Evolutionary conservation across 2,113 vertebrate species (phyloP).

Genomic region (Progne subis): DNA sequence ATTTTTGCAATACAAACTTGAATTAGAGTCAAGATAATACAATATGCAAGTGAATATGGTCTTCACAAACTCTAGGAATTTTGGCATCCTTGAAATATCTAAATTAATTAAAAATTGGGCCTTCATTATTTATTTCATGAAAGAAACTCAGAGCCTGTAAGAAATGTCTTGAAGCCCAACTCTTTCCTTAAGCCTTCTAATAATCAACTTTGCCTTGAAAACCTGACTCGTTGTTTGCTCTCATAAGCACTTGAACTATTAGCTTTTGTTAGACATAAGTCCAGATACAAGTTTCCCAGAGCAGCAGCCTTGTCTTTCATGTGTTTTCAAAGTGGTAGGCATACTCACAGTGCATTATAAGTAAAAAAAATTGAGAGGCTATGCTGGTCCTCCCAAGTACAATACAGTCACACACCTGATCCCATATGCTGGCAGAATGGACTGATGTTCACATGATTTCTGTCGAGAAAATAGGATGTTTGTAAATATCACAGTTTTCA

Average conservation of each 20-base stretch:
- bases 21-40: neutral
- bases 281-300: neutral
- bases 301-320: neutral
- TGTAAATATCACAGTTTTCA: neutral
- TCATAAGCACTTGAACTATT: slow-evolving; percentile 16
- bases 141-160: neutral
- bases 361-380: neutral
- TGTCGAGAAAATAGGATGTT: neutral
- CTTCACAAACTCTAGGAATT: neutral
- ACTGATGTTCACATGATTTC: neutral
- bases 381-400: neutral
- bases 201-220: neutral
- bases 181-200: neutral
- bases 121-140: neutral
- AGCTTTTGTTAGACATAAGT: neutral
- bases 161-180: neutral
- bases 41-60: neutral
- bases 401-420: neutral
- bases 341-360: neutral
- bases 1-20: neutral
- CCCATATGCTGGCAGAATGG: neutral
- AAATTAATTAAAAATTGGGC: neutral
- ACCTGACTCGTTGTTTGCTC: neutral
- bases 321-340: neutral
- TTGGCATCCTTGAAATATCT: neutral